Conservation (phyloP, 2,113 vertebrate genomes). For the Ageneiosus marmoratus region DNA sequence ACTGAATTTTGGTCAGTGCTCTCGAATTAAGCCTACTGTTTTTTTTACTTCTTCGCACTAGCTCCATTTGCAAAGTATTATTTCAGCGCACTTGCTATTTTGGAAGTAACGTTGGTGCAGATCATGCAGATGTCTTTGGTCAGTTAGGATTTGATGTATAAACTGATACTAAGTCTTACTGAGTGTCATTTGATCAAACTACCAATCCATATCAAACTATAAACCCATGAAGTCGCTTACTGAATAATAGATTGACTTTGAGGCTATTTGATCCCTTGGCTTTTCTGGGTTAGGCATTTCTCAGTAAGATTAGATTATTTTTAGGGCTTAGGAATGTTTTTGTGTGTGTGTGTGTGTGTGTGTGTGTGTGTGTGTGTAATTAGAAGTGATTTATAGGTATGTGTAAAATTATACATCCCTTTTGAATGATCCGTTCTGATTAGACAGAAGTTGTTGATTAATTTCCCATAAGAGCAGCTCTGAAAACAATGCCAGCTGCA, state of each 20-base stretch:
- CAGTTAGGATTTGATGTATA: background rate
- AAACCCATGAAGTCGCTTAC: background rate
- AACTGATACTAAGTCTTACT: background rate
- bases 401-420: background rate
- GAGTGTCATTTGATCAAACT: background rate
- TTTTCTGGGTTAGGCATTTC: background rate
- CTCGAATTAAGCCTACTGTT: background rate
- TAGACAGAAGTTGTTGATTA: background rate
- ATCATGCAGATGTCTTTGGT: background rate
- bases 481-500: background rate
- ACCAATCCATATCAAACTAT: too few species aligned
- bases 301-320: background rate
- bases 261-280: constrained; percentile 1
- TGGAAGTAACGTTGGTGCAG: background rate
- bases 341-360: too few species aligned
- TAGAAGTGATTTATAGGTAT: background rate
- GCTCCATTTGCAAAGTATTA: background rate
- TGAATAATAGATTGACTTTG: constrained; percentile 4
- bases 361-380: background rate
- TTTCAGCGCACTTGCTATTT: background rate
- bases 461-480: background rate
- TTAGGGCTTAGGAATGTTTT: background rate
- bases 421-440: background rate
- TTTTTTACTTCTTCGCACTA: background rate
- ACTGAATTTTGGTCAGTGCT: background rate